A percentile compares a stretch with the other conserved stretches of the same genome.
Conservation (phyloP, 2,888 invertebrate species). For the Crocallis elinguaria region DNA sequence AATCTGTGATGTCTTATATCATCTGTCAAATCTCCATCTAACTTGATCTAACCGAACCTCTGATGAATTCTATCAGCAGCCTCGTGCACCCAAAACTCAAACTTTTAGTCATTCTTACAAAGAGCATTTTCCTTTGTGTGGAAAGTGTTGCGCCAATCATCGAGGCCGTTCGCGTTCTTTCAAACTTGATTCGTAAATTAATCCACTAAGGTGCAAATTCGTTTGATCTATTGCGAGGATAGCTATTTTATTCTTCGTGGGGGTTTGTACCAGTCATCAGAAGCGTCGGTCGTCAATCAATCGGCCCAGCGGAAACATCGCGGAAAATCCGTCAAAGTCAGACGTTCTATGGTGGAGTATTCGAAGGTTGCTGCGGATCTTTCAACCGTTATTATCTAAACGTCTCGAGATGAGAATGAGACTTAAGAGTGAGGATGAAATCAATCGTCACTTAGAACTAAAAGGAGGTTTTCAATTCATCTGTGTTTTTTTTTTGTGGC, state of each 20-base stretch:
- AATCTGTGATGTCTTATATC: neutral
- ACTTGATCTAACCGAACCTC: neutral
- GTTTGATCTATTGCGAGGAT: too few species aligned
- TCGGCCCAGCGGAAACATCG: neutral
- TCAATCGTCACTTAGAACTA: too few species aligned
- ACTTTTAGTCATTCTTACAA: neutral
- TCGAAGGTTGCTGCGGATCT: conserved; percentile 1
- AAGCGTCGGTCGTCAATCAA: conserved; percentile 1
- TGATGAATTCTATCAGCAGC: neutral
- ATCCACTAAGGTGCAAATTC: neutral
- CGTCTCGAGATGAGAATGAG: neutral
- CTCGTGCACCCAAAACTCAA: neutral
- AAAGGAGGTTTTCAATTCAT: too few species aligned
- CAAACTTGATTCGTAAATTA: neutral
- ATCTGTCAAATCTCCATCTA: neutral
- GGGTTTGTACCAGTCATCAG: neutral
- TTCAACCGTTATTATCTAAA: too few species aligned
- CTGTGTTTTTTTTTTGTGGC: too few species aligned
- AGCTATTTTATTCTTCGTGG: too few species aligned
- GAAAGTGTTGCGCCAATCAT: neutral
- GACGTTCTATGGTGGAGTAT: neutral
- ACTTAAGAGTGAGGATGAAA: neutral
- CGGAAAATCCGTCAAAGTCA: conserved; percentile 6
- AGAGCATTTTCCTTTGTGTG: neutral
- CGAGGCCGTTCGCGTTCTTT: neutral